These are phyloP conservation scores for Beroe forskalii DNA, from an alignment of 37 sponge, comb jelly and placozoan genomes.

Conservation along the genomic window DNA sequence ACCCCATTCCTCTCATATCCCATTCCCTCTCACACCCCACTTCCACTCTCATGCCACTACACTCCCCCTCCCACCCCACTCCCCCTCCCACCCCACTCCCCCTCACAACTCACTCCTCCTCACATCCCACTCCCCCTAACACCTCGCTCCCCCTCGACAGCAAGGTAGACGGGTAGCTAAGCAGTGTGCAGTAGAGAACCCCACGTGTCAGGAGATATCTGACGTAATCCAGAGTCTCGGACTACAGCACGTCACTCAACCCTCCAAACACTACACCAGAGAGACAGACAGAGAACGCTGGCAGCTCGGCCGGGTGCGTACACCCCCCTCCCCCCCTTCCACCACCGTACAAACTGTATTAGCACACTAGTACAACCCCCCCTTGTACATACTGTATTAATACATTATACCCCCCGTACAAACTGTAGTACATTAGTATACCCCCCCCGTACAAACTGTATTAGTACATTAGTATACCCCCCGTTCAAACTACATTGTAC, in stretches of 20 bases:
- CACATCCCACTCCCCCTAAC: background rate
- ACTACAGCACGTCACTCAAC: slow-evolving; percentile 6
- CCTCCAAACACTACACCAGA: slow-evolving; percentile 33
- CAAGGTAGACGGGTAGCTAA: slow-evolving; percentile 37
- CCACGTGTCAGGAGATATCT: slow-evolving; percentile 48
- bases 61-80: background rate
- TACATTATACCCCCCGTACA: too few relatives aligned
- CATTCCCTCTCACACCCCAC: too few relatives aligned
- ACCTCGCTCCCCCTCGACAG: background rate
- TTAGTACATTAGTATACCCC: too few relatives aligned
- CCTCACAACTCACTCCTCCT: background rate
- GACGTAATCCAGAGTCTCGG: slow-evolving; percentile 55
- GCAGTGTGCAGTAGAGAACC: slow-evolving; percentile 32
- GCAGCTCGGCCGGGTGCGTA: slow-evolving; percentile 44
- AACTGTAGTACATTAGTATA: too few relatives aligned
- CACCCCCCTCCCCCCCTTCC: too few relatives aligned
- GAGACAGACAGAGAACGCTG: slow-evolving; percentile 37
- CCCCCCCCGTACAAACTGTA: too few relatives aligned
- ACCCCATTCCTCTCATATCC: too few relatives aligned
- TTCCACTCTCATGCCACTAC: too few relatives aligned
- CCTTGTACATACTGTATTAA: too few relatives aligned
- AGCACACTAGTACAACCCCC: too few relatives aligned
- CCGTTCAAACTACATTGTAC: too few relatives aligned
- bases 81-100: background rate
- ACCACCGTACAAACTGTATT: too few relatives aligned